phyloP scores from a whole-genome alignment of 2,888 invertebrate genomes.

The Ochropacha duplaris region DNA sequence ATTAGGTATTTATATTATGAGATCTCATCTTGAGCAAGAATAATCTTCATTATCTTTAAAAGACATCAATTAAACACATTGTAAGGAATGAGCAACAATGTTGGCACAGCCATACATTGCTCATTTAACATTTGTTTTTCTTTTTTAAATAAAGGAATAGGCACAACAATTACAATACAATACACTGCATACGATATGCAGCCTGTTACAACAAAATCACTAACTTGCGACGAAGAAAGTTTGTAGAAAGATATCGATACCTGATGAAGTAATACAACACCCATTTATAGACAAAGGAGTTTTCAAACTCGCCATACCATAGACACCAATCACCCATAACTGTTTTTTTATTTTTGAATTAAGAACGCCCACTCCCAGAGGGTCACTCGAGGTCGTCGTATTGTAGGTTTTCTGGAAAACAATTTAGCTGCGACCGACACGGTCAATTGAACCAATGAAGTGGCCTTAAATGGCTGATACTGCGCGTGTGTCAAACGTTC shows the following conservation, averaged over 20 bases:
- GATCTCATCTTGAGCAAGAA: no score
- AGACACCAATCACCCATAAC: not conserved
- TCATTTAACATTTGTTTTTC: no score
- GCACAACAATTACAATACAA: no score
- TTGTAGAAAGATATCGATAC: not conserved
- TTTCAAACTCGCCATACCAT: not conserved
- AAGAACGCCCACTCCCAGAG: conserved; percentile 51
- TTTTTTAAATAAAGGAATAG: no score
- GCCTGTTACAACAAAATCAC: not conserved
- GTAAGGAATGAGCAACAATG: no score
- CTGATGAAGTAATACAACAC: not conserved
- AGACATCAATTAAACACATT: no score
- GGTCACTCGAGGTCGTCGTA: conserved; percentile 54
- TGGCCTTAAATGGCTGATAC: conserved; percentile 21
- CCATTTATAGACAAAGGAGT: not conserved
- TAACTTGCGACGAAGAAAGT: not conserved
- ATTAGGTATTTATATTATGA: no score
- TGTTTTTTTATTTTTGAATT: not conserved
- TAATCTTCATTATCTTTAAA: no score
- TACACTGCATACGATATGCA: no score
- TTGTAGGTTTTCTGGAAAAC: conserved; percentile 62
- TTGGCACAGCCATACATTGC: no score
- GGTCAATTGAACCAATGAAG: conserved; percentile 66
- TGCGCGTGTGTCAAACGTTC: conserved; percentile 7
- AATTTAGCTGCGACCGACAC: conserved; percentile 57